phyloP scores from a whole-genome alignment of 2,888 invertebrate species.

The Metopia argyrocephala region DNA sequence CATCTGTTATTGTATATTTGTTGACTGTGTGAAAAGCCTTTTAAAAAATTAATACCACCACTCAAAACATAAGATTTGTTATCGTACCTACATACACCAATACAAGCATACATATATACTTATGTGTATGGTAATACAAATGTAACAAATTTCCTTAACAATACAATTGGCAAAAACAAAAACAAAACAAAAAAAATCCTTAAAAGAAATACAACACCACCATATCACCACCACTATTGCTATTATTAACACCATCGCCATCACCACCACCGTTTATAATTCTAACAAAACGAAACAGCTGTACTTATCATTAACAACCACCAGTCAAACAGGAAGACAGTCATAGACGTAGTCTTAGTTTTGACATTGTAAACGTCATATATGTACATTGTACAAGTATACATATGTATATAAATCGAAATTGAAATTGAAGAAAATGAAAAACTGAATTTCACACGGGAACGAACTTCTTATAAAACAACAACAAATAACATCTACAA shows the following conservation, averaged over 20 bases:
- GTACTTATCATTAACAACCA: slow-evolving; percentile 45
- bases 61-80: slow-evolving; percentile 54
- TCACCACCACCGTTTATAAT: slow-evolving; percentile 51
- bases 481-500: slow-evolving; percentile 47
- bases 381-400: not conserved
- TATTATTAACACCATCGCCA: not conserved
- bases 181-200: not conserved
- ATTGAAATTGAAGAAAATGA: slow-evolving; percentile 2
- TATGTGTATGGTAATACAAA: slow-evolving; percentile 18
- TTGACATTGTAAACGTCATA: not conserved
- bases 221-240: too few relatives aligned
- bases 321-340: slow-evolving; percentile 1
- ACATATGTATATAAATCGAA: not conserved
- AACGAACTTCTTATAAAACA: slow-evolving; percentile 51
- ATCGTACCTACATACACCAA: not conserved
- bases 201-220: slow-evolving; percentile 33
- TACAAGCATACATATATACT: slow-evolving; percentile 20
- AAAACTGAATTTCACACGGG: slow-evolving; percentile 63
- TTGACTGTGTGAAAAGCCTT: slow-evolving; percentile 34
- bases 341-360: not conserved
- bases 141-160: slow-evolving; percentile 37
- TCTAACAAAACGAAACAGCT: slow-evolving; percentile 15
- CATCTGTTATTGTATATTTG: slow-evolving; percentile 20
- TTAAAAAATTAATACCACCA: slow-evolving; percentile 49
- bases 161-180: slow-evolving; percentile 1